These are phyloP conservation scores for Rhagophthalmus giganteus DNA, from an alignment of 2,888 invertebrate genomes.

Conservation along the genomic window DNA sequence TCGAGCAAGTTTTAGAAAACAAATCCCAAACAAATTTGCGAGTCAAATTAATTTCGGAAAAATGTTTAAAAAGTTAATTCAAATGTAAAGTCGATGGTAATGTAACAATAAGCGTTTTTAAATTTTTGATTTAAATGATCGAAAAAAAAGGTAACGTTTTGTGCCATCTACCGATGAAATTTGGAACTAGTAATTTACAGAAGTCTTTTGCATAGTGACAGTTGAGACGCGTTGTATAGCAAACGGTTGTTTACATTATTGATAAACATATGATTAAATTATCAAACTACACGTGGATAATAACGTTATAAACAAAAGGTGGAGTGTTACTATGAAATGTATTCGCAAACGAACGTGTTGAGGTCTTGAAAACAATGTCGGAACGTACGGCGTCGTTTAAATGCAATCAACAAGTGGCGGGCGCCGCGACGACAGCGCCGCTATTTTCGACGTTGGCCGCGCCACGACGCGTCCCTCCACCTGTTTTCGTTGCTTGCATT, in stretches of 20 bases:
- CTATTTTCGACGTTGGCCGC: constrained; percentile 56
- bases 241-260: constrained; percentile 22
- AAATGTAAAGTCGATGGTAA: too few species aligned
- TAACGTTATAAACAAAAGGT: constrained; percentile 6
- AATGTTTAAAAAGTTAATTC: too few species aligned
- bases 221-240: background rate
- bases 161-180: too few species aligned
- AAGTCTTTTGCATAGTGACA: constrained; percentile 4
- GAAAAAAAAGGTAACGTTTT: too few species aligned
- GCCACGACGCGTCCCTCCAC: constrained; percentile 55
- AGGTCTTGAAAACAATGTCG: background rate
- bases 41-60: too few species aligned
- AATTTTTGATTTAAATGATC: too few species aligned
- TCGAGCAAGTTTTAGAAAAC: too few species aligned
- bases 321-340: background rate
- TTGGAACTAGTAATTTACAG: too few species aligned
- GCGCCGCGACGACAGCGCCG: constrained; percentile 57
- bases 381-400: constrained; percentile 35
- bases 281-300: constrained; percentile 25
- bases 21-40: too few species aligned
- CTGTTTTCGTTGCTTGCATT: constrained; percentile 47
- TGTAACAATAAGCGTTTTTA: too few species aligned
- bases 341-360: background rate
- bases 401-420: constrained; percentile 47
- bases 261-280: constrained; percentile 26